These are phyloP conservation scores for Cantharis lateralis DNA, from an alignment of 2,888 invertebrate species.

Conservation along the genomic window DNA sequence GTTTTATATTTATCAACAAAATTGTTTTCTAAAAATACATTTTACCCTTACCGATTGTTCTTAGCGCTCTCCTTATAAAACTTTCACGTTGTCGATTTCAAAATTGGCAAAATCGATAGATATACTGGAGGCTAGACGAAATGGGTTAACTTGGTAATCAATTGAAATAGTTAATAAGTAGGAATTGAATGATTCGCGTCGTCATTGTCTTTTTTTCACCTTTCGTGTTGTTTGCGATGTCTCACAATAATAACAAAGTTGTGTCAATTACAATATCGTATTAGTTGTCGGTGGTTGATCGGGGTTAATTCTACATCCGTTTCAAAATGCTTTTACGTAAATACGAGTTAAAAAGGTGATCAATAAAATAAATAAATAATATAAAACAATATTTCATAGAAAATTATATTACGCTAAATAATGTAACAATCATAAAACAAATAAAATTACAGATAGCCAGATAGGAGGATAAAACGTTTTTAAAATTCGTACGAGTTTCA, in stretches of 20 bases:
- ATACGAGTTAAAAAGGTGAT: neutral
- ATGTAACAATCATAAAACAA: neutral
- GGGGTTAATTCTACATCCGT: neutral
- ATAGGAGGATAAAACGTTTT: neutral
- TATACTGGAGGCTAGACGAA: neutral
- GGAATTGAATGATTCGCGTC: neutral
- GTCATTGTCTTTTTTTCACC: neutral
- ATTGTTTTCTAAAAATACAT: neutral
- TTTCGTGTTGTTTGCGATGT: neutral
- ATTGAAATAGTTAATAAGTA: neutral
- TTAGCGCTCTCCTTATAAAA: neutral
- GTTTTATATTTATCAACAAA: neutral
- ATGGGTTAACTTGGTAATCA: neutral
- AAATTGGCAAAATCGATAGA: neutral
- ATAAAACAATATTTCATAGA: neutral
- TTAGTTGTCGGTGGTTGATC: neutral
- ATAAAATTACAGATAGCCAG: neutral
- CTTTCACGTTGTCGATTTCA: neutral
- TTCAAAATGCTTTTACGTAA: neutral
- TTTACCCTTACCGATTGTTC: neutral
- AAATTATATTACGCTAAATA: neutral
- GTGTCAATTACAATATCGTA: neutral
- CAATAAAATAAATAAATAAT: neutral
- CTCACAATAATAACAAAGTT: neutral
- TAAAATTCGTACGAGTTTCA: neutral